Evolutionary conservation across 1,140 invertebrate genomes (phyloP), one percentile per base, ranked within the genome.

Genomic region (Drosophila pseudoananassae): DNA sequence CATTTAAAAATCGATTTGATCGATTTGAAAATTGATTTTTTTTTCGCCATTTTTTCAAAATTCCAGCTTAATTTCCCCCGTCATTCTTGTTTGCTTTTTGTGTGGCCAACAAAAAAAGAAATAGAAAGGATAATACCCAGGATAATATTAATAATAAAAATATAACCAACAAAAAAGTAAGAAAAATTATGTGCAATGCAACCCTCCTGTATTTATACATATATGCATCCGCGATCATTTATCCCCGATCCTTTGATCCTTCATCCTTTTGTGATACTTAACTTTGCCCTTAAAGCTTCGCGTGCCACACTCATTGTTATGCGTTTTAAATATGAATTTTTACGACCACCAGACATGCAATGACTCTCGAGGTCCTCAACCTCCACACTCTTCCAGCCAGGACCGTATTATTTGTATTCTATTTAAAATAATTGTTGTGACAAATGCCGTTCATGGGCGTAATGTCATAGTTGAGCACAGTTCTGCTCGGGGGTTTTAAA

Each of bases 281-380:
- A 23, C 65, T 59, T 80, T 54, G 58, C 31, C 31, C 40, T 53
- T 52, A 70, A 83, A 78, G 66, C 51, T 78, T 82, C 46, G 82
- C 82, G 78, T 85, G 82, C 57, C 74, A 78, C 59, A 65, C 83
- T 78, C 82, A 87, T 88, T 88, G 83, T 87, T 87, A 87, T 87
- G 82, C 83, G 87, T 82, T 87, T 87, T 87, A 87, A 82, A 87
- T 87, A 82, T 76, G 65, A 64, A 87, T 71, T 87, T 87, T 87
- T 81, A 87, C 78, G 60, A 43, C 65, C 82, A 40, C 57, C 75
- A 81, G 78, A 78, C 82, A 85, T 78, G 82, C 80, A 71, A 82
- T 17, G 14, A 49, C n/a, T 14, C 53, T 47, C 45, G 20, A 36
- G 50, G 46, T 31, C 40, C 43, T 40, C 55, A 8, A 15, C 33